Evolutionary conservation across 2,113 vertebrate genomes (phyloP).

Genomic region (Holacanthus passer): DNA sequence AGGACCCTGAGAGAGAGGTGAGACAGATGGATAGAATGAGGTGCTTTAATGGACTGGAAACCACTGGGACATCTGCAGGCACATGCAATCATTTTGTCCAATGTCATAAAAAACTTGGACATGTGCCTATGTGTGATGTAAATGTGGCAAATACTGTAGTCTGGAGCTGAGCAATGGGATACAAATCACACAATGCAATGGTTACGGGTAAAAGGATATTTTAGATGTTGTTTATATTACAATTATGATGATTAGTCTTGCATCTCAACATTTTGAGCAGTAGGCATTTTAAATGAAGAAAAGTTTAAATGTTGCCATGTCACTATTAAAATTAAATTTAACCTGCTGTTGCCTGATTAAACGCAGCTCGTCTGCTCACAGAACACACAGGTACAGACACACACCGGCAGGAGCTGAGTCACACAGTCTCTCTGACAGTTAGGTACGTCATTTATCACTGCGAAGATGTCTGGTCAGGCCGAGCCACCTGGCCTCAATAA

Average conservation of each 20-base stretch:
- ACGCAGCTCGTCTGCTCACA: background rate
- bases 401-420: conserved; percentile 54
- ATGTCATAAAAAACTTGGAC: background rate
- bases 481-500: conserved; percentile 70
- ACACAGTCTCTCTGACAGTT: conserved; percentile 46
- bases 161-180: background rate
- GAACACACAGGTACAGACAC: conserved; percentile 38
- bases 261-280: background rate
- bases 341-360: conserved; percentile 17
- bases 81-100: background rate
- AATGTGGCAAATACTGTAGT: too few species aligned
- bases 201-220: background rate
- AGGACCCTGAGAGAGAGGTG: conserved; percentile 88
- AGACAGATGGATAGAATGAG: background rate
- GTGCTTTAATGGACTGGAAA: background rate
- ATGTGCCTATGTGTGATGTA: too few species aligned
- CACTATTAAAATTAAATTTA: background rate
- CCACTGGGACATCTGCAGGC: background rate
- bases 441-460: conserved; percentile 57
- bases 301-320: background rate
- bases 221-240: background rate
- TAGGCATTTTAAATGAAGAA: background rate
- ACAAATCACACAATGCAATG: background rate
- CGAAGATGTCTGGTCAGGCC: conserved; percentile 7
- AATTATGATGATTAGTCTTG: background rate